Base-by-base conservation (phyloP, 2,113 vertebrate genomes). In the Labeo rohita region DNA sequence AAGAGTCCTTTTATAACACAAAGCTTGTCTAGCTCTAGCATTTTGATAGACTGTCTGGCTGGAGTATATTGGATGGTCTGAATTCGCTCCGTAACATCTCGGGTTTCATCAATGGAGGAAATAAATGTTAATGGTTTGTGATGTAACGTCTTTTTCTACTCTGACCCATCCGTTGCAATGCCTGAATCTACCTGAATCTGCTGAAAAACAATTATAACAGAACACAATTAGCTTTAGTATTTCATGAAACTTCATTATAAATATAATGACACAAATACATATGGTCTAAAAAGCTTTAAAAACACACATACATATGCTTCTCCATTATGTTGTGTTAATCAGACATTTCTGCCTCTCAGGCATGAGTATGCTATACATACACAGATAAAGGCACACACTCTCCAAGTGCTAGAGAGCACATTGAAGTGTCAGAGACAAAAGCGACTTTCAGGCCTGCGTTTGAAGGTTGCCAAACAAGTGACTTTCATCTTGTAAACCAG, bases 391-490 rank as follows among this genome's bases (percentile, higher is more conserved):
- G 13, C 23, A 54, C 23, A 21, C 61, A 70, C 28, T 45, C 34
- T 56, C 12, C 12, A 43, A 83, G 36, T 73, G 49, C 68, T 15
- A 23, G 50, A 74, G 21, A 59, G 12, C 21, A 39, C 36, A 86
- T 84, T 87, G 90, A 94, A 93, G 92, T 83, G 86, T 80, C 89
- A 68, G 87, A 81, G 83, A 90, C 77, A 92, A 90, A 92, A 93
- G 92, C 92, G 92, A 93, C 93, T 94, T 92, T 92, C 89, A 94
- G 89, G 89, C 89, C 85, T 88, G 66, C 50, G 21, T 94, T 94
- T 94, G 94, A 95, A 94, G 93, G 91, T 92, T 92, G 91, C 90
- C 92, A 95, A 95, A 94, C 92, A 95, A 92, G 90, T 89, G 87
- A 89, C 91, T 95, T 95, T 95, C 91, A 94, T 95, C 92, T 94